These are phyloP conservation scores for Pachycephus smyrnensis DNA, from an alignment of 2,888 invertebrate genomes.

Conservation along the genomic window DNA sequence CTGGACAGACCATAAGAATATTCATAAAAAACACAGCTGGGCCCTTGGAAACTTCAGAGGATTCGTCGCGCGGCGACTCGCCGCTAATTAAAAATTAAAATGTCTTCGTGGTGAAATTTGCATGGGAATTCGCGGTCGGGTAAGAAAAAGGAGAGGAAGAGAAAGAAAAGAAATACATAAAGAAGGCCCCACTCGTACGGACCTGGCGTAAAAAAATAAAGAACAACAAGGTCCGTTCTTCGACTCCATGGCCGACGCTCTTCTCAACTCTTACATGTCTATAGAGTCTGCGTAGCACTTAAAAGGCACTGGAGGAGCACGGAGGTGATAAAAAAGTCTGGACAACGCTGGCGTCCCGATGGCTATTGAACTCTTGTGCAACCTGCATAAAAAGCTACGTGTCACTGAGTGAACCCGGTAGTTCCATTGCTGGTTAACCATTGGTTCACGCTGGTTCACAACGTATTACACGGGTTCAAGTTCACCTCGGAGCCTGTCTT, in stretches of 20 bases:
- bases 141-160: neutral
- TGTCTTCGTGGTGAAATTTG: neutral
- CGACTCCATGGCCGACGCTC: neutral
- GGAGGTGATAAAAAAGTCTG: neutral
- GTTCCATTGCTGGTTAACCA: neutral
- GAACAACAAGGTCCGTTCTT: neutral
- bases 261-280: neutral
- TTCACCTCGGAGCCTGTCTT: neutral
- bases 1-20: neutral
- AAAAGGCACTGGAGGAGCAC: constrained; percentile 1
- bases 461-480: neutral
- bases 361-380: constrained; percentile 28
- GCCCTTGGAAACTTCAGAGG: neutral
- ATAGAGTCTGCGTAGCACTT: neutral
- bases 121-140: neutral
- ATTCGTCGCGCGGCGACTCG: neutral
- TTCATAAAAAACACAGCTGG: neutral
- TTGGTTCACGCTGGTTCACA: neutral
- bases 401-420: neutral
- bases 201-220: neutral
- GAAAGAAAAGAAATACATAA: neutral
- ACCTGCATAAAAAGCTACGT: constrained; percentile 22
- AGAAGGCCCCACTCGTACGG: neutral
- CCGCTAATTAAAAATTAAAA: constrained; percentile 3
- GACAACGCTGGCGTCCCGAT: constrained; percentile 8